These are phyloP conservation scores for Mactra quadrangularis DNA, from an alignment of 1,140 invertebrate species.

Conservation along the genomic window DNA sequence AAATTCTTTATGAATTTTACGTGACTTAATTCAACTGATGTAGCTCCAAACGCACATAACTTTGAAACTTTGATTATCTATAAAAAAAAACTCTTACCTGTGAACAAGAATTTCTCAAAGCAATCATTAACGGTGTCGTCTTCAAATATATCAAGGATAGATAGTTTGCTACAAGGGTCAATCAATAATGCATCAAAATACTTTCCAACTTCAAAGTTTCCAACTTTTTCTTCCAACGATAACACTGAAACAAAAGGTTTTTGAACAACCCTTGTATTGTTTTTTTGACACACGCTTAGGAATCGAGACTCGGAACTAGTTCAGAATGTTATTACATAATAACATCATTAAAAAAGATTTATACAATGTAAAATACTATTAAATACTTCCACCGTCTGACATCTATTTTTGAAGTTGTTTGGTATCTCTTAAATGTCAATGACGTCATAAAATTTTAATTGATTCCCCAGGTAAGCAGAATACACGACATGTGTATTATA, in stretches of 20 bases:
- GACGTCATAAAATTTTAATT: no score
- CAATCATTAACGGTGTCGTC: slow-evolving; percentile 85
- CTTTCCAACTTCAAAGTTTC: slow-evolving; percentile 92
- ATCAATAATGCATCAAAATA: slow-evolving; percentile 93
- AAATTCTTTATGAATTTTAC: no score
- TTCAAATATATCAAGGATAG: slow-evolving; percentile 83
- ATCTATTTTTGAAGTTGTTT: no score
- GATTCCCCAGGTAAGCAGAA: no score
- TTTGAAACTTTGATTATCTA: no score
- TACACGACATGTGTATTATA: no score
- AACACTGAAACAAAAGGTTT: slow-evolving; percentile 89
- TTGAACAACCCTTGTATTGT: not conserved
- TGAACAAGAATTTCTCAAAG: slow-evolving; percentile 92
- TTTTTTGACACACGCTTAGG: not conserved
- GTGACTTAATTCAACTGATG: no score
- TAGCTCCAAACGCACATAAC: no score
- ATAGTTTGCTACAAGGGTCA: slow-evolving; percentile 77
- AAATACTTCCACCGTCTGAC: no score
- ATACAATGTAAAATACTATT: not conserved
- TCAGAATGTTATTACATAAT: not conserved
- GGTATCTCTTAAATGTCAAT: no score
- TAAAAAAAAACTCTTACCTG: slow-evolving; percentile 74
- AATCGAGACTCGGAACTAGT: not conserved
- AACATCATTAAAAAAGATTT: not conserved
- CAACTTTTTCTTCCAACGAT: slow-evolving; percentile 88